Evolutionary conservation across 2,888 invertebrate genomes (phyloP).

Genomic region (Catocala sponsa): DNA sequence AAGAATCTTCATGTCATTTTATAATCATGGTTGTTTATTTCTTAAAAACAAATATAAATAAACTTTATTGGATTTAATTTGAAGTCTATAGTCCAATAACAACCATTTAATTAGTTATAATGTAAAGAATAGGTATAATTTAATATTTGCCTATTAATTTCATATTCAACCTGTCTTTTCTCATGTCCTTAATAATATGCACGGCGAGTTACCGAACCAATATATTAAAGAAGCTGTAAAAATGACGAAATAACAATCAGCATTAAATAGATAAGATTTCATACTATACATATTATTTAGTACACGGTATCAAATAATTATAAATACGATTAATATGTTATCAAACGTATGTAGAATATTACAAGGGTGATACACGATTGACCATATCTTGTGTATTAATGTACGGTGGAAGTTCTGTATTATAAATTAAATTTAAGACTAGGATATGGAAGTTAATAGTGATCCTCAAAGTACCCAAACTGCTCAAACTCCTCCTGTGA

Average conservation of each 20-base stretch:
- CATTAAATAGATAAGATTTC: constrained; percentile 42
- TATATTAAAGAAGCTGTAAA: constrained; percentile 11
- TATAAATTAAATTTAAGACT: constrained; percentile 10
- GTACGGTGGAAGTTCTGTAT: constrained; percentile 23
- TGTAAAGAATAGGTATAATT: too few species aligned
- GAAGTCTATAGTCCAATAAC: too few species aligned
- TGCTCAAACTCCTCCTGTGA: constrained; percentile 25
- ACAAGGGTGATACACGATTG: constrained; percentile 41
- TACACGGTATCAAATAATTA: constrained; percentile 45
- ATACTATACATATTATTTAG: constrained; percentile 32
- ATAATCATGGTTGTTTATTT: too few species aligned
- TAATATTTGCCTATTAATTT: too few species aligned
- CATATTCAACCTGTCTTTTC: too few species aligned
- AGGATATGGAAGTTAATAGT: constrained; percentile 29
- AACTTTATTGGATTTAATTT: too few species aligned
- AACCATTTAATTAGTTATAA: too few species aligned
- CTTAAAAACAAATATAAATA: too few species aligned
- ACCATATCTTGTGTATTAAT: constrained; percentile 37
- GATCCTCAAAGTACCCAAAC: constrained; percentile 19
- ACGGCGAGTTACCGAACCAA: neutral
- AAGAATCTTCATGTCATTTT: too few species aligned
- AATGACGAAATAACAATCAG: constrained; percentile 25
- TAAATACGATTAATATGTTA: constrained; percentile 49
- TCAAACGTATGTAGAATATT: constrained; percentile 29
- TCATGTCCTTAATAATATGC: too few species aligned